Evolutionary conservation across 2,797 vertebrate genomes (phyloP), one percentile per base, ranked within the genome.

Genomic region (Microhierax caerulescens): DNA sequence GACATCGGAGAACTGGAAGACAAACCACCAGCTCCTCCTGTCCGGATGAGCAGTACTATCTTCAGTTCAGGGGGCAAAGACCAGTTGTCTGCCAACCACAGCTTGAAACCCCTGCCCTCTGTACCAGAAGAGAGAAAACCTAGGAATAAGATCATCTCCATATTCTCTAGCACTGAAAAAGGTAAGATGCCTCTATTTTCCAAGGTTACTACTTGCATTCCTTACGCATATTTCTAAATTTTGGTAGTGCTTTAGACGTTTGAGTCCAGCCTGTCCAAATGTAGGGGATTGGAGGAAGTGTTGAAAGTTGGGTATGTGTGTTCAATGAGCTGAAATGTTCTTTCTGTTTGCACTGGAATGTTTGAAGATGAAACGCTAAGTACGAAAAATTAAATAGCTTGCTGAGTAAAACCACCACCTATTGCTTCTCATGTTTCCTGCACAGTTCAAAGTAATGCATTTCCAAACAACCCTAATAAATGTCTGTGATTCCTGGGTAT

Each of bases 1-100:
- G 99, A 99, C 98, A 99, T 99, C 98, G 99, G 99, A 95, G 99
- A 99, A 97, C 97, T 99, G 36, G 99, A 99, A 98, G 99, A 99
- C 97, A 99, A 99, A 91, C 99, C 99, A 48, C 99, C 99, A 8
- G 99, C 99, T 30, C 99, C 99, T 94, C 99, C 99, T 0, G 99
- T 99, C 95, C 98, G 99, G 68, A 99, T 99, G 98, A 99, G 98
- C 98, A 99, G 99, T 53, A 98, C 98, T 61, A 99, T 99, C 97
- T 99, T 99, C 97, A 99, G 98, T 95, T 98, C 98, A 3, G 98
- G 97, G 70, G 97, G 96, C 86, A 98, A 99, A 96, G 99, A 99
- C 96, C 98, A 98, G 1, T 96, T 99, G 76, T 99, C 98, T 19
- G 98, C 98, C 96, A 99, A 99, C 97, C 99, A 99, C 98, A 99